A percentile compares a stretch with the other conserved stretches of the same genome.
These are phyloP conservation scores for Drosophila pruinosa DNA, from an alignment of 1,140 invertebrate species.

Conservation along the genomic window DNA sequence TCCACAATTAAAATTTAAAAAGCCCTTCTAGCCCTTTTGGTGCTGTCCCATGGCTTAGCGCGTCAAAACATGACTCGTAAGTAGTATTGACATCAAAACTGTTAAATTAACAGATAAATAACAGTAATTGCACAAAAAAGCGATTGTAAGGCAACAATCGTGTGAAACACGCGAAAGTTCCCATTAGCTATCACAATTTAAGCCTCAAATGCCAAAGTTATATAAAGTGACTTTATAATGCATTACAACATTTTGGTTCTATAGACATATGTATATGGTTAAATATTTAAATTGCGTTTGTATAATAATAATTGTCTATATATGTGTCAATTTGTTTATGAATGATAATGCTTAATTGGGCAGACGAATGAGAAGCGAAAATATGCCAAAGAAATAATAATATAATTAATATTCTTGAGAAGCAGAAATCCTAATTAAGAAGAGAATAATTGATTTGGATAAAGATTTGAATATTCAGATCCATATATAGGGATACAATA, in stretches of 20 bases:
- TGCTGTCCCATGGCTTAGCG: neutral
- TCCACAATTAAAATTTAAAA: slow-evolving; percentile 1
- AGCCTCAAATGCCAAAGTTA: neutral
- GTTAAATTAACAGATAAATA: slow-evolving; percentile 28
- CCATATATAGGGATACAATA: no score
- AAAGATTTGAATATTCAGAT: no score
- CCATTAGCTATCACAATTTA: neutral
- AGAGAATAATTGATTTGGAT: no score
- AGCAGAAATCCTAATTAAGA: neutral
- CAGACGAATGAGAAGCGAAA: neutral
- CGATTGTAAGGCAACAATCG: neutral
- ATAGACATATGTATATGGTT: neutral
- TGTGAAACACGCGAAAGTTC: slow-evolving; percentile 30
- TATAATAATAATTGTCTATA: neutral
- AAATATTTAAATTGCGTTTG: neutral
- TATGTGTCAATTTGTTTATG: slow-evolving; percentile 9
- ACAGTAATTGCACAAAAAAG: slow-evolving; percentile 9
- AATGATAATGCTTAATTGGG: slow-evolving; percentile 6
- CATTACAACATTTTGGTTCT: neutral
- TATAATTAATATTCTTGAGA: slow-evolving; percentile 15
- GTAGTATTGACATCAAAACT: slow-evolving; percentile 9
- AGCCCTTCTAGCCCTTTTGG: neutral
- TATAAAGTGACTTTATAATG: neutral
- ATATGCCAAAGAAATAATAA: neutral
- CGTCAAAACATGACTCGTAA: slow-evolving; percentile 2